Evolutionary conservation across 1,140 invertebrate species (phyloP).

Genomic region (Drosophila murphyi): DNA sequence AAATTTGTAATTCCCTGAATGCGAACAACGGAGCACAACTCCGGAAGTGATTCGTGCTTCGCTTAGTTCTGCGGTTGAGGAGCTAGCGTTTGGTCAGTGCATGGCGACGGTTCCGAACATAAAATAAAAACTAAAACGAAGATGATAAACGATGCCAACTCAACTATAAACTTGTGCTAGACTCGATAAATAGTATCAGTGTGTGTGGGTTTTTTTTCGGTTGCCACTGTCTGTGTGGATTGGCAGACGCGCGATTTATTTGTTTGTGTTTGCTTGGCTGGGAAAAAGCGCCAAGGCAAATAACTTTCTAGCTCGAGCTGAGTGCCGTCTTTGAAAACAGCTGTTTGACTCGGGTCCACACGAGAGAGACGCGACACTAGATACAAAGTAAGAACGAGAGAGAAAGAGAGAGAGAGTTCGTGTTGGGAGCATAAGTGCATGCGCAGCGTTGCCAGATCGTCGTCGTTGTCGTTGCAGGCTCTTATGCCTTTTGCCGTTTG

Average conservation of each 20-base stretch:
- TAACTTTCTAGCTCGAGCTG: conserved; percentile 38
- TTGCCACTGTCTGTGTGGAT: not conserved
- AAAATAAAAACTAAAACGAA: not conserved
- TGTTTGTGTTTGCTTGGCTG: conserved; percentile 26
- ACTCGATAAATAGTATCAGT: not conserved
- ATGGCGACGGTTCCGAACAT: conserved; percentile 26
- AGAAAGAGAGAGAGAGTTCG: conserved; percentile 6
- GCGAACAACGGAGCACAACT: conserved; percentile 41
- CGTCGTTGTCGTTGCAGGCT: not conserved
- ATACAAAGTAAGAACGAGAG: conserved; percentile 11
- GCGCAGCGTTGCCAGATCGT: conserved; percentile 70
- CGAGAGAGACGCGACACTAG: conserved; percentile 8
- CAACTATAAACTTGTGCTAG: not conserved
- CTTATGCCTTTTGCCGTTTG: not conserved
- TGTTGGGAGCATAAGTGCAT: conserved; percentile 35
- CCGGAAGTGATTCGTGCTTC: conserved; percentile 53
- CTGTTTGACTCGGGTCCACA: conserved; percentile 54
- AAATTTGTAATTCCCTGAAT: conserved; percentile 13
- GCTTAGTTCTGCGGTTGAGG: conserved; percentile 78
- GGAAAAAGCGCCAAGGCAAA: conserved; percentile 30
- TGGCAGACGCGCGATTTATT: not conserved
- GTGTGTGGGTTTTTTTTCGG: not conserved
- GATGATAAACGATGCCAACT: not conserved
- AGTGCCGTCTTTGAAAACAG: conserved; percentile 48
- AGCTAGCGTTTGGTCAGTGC: conserved; percentile 72